These are phyloP conservation scores for Dipodomys stephensi DNA, from an alignment of 2,113 vertebrate genomes.

Conservation along the genomic window DNA sequence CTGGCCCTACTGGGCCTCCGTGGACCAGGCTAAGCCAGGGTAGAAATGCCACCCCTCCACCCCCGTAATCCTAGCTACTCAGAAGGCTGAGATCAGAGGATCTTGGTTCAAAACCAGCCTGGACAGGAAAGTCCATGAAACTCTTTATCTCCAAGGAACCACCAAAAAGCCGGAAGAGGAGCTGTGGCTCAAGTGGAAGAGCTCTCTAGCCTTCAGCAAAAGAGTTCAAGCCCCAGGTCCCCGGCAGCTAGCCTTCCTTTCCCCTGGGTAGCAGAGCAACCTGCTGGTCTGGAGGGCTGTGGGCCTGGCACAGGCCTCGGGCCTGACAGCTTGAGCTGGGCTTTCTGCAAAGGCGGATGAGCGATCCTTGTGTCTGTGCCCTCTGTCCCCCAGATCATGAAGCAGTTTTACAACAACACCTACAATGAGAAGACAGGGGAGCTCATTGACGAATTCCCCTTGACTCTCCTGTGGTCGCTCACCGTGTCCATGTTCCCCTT, in stretches of 20 bases:
- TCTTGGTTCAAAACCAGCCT: too few species aligned
- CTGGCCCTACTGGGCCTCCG: background rate
- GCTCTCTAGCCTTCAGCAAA: too few species aligned
- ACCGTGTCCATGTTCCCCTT: conserved; percentile 96
- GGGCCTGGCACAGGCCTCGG: too few species aligned
- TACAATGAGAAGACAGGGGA: conserved; percentile 78
- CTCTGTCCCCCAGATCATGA: conserved; percentile 89
- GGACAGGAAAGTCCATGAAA: too few species aligned
- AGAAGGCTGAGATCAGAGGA: background rate
- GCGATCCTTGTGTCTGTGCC: accelerated
- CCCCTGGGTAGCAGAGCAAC: background rate
- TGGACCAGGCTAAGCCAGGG: too few species aligned
- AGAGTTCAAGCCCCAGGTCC: too few species aligned
- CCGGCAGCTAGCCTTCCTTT: background rate
- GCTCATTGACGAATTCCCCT: conserved; percentile 67
- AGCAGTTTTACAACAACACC: conserved; percentile 92
- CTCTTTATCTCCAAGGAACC: too few species aligned
- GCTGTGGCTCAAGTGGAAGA: too few species aligned
- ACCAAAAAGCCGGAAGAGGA: too few species aligned
- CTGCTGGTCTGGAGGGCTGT: too few species aligned
- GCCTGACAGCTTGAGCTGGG: accelerated
- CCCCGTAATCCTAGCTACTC: background rate
- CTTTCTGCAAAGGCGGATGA: accelerated
- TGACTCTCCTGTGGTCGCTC: conserved; percentile 94
- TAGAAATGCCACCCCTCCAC: too few species aligned